phyloP scores from a whole-genome alignment of 2,113 vertebrate genomes.

The Calyptommatus sinebrachiatus region DNA sequence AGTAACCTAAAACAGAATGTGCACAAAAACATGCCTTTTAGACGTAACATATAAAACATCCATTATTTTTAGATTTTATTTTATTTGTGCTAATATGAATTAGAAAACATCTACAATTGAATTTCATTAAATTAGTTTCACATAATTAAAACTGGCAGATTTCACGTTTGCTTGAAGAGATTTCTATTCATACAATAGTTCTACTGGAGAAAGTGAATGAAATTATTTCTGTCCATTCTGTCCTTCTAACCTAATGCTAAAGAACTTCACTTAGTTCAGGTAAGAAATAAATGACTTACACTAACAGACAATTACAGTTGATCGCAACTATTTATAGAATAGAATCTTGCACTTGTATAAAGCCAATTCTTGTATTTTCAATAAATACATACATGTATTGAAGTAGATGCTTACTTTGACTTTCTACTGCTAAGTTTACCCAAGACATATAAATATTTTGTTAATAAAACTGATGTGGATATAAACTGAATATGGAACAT shows the following conservation, averaged over 20 bases:
- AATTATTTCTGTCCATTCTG: not conserved
- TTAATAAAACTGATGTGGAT: no score
- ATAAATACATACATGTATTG: no score
- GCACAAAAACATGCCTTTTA: conserved; percentile 20
- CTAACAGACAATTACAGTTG: not conserved
- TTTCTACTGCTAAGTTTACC: no score
- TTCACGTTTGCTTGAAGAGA: not conserved
- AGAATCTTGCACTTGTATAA: no score
- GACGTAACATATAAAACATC: not conserved
- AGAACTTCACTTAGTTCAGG: not conserved
- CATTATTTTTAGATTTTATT: not conserved
- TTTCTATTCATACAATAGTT: not conserved
- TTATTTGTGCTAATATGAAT: not conserved
- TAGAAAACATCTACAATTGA: not conserved
- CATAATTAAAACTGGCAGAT: not conserved
- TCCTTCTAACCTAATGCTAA: not conserved
- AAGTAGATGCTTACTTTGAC: no score
- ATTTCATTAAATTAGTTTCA: not conserved
- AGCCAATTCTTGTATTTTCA: no score
- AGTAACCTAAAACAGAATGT: conserved; percentile 74
- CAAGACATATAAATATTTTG: no score
- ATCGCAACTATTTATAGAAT: no score
- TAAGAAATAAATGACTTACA: not conserved
- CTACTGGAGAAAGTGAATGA: not conserved
- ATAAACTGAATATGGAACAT: no score